phyloP scores from a whole-genome alignment of 2,113 vertebrate species.

The Empidonax alnorum region DNA sequence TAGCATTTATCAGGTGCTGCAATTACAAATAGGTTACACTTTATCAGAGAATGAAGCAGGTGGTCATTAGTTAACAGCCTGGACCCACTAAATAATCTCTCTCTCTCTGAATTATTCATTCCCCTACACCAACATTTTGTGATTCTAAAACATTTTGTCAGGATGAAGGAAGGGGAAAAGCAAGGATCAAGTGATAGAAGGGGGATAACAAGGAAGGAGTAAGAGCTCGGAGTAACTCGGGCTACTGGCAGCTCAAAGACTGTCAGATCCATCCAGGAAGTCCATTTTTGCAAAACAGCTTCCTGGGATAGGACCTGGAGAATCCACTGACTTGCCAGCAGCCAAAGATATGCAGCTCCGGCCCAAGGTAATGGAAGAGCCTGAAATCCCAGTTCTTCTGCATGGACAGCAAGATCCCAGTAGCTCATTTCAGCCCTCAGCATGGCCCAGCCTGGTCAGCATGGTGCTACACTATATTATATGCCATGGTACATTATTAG shows the following conservation, averaged over 20 bases:
- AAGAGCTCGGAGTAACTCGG: not conserved
- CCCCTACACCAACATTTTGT: not conserved
- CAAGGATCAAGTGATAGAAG: not conserved
- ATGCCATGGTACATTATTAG: not conserved
- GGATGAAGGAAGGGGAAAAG: not conserved
- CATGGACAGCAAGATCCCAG: not conserved
- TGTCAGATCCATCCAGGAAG: not conserved
- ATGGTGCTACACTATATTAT: rapidly evolving
- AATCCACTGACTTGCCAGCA: not conserved
- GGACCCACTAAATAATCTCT: not conserved
- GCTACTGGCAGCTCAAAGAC: not conserved
- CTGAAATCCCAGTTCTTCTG: not conserved
- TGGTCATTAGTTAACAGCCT: not conserved
- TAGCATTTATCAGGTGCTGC: not conserved
- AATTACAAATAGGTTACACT: not conserved
- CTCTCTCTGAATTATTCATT: not conserved
- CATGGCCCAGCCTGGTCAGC: not conserved
- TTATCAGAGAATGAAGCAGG: not conserved
- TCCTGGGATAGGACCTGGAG: not conserved
- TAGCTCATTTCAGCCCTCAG: not conserved
- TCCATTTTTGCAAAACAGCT: not conserved
- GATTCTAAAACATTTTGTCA: not conserved
- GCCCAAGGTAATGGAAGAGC: not conserved
- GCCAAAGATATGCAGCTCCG: not conserved
- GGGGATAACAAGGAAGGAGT: not conserved